Evolutionary conservation across 1,140 invertebrate genomes (phyloP).

Genomic region (Orius insidiosus): DNA sequence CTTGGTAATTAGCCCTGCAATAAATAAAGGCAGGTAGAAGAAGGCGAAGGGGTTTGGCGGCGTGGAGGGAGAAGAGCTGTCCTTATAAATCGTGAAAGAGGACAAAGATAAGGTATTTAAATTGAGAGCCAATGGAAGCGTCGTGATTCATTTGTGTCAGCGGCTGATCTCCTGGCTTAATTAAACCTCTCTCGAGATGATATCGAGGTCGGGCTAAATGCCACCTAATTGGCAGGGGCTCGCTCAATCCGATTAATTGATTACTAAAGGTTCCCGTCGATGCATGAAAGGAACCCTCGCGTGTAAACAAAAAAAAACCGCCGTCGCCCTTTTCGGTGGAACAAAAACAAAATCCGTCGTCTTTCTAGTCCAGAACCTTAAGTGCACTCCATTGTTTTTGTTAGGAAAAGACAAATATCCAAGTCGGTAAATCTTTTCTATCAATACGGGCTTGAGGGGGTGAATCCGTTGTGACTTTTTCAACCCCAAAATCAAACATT

Average conservation of each 20-base stretch:
- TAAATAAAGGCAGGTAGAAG: constrained; percentile 7
- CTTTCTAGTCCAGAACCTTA: too few species aligned
- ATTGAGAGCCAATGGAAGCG: constrained; percentile 9
- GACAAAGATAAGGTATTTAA: constrained; percentile 10
- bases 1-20: constrained; percentile 6
- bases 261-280: constrained; percentile 6
- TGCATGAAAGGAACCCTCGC: too few species aligned
- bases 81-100: constrained; percentile 7
- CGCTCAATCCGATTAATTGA: constrained; percentile 10
- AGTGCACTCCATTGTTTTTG: too few species aligned
- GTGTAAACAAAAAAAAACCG: too few species aligned
- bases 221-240: constrained; percentile 9
- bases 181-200: constrained; percentile 6
- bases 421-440: too few species aligned
- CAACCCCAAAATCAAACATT: too few species aligned
- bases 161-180: constrained; percentile 8
- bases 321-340: too few species aligned
- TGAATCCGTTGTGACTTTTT: too few species aligned
- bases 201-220: constrained; percentile 10
- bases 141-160: constrained; percentile 11
- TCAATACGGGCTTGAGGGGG: too few species aligned
- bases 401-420: too few species aligned
- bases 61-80: background rate
- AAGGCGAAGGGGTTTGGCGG: background rate
- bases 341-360: too few species aligned